Base-by-base conservation (phyloP, 2,797 vertebrate genomes). In the Gymnoscopelus microlampas region DNA sequence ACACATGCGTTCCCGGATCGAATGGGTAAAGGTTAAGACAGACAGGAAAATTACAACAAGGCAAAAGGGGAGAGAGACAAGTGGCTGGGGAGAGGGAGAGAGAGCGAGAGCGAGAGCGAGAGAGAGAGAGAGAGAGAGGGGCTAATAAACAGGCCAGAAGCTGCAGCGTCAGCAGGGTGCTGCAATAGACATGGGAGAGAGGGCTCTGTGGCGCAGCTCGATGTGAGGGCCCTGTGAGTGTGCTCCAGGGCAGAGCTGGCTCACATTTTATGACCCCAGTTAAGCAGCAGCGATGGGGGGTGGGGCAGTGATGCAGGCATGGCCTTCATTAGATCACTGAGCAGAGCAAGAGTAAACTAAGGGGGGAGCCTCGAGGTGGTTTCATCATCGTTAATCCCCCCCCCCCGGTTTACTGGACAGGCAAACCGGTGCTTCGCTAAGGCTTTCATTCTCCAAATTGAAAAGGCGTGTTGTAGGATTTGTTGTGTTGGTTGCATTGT, bases 211-310 rank as follows among this genome's bases (percentile, higher is more conserved):
- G 85, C 1, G 66, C 78, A 78, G 80, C 85, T 85, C 80, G 3
- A 66, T 70, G 73, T 69, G 79, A 80, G 81, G 78, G 77, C 56
- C 29, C 61, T 55, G 65, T 55, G 65, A 19, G 69, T 68, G 66
- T 39, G 81, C 90, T 87, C 72, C 65, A 6, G 80, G 85, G 82
- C 76, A 89, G 74, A 84, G 73, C 81, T 71, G 73, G 70, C 78
- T 84, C 61, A 66, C 60, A 78, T 89, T 91, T 91, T 90, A 89
- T 83, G 79, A 81, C 74, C 81, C 79, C 79, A 85, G 87, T 88
- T 89, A 92, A 90, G 83, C 76, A 86, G 77, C 78, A n/a, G n/a
- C n/a, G n/a, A n/a, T n/a, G n/a, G n/a, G n/a, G n/a, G 56, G 80
- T 81, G 61, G 85, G 62, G 74, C 63, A 65, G 72, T 80, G 81